A percentile compares a stretch with the other conserved stretches of the same genome.
phyloP scores from a whole-genome alignment of 2,888 invertebrate species.

The Quadroppia sp. region DNA sequence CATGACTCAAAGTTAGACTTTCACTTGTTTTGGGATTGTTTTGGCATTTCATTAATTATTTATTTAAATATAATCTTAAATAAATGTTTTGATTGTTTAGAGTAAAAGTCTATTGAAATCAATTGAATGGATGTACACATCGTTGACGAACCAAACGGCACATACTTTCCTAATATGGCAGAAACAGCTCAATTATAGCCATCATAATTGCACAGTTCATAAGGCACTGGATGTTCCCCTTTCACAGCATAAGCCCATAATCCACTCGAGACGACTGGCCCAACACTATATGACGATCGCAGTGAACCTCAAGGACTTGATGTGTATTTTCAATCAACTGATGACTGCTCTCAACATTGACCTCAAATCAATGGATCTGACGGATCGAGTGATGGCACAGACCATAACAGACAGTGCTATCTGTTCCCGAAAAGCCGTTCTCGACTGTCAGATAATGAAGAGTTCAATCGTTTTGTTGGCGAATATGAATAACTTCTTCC shows the following conservation, averaged over 20 bases:
- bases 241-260: slow-evolving; percentile 9
- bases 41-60: too few relatives aligned
- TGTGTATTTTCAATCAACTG: slow-evolving; percentile 44
- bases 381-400: slow-evolving; percentile 42
- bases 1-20: too few relatives aligned
- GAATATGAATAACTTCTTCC: slow-evolving; percentile 34
- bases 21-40: too few relatives aligned
- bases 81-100: slow-evolving; percentile 29
- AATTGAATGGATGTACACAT: slow-evolving; percentile 43
- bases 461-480: slow-evolving; percentile 41
- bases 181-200: slow-evolving; percentile 32
- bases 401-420: slow-evolving; percentile 38
- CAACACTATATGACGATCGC: slow-evolving; percentile 40
- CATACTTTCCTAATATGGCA: slow-evolving; percentile 44
- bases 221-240: slow-evolving; percentile 17
- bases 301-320: slow-evolving; percentile 42
- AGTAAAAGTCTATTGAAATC: slow-evolving; percentile 34
- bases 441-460: slow-evolving; percentile 44
- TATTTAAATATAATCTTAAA: too few relatives aligned
- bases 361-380: slow-evolving; percentile 32
- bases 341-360: slow-evolving; percentile 13
- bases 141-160: slow-evolving; percentile 46
- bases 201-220: not conserved
- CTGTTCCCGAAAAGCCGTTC: slow-evolving; percentile 43
- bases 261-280: slow-evolving; percentile 1